Percentiles rank a stretch among this genome's conserved stretches.
Conservation (phyloP, 2,113 vertebrate genomes). For the Nothocercus julius region DNA sequence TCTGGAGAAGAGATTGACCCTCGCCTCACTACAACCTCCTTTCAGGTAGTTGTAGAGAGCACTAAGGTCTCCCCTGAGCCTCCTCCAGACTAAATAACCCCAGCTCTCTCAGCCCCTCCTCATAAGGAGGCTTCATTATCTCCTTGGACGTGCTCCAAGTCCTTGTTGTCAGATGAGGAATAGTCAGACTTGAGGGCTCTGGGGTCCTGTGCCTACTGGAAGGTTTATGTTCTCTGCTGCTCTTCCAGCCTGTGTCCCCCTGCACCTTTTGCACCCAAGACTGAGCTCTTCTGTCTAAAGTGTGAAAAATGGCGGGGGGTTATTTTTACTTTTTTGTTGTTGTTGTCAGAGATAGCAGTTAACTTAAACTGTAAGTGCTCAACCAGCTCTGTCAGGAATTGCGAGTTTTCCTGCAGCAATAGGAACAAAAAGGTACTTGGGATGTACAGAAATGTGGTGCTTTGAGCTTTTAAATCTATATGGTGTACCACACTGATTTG, state of each 20-base stretch:
- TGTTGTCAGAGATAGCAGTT: not conserved
- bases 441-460: not conserved
- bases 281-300: fast-evolving
- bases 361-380: not conserved
- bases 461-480: fast-evolving
- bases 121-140: too few relatives aligned
- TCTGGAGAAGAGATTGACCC: too few relatives aligned
- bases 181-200: fast-evolving
- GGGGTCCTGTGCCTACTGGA: not conserved
- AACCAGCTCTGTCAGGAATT: too few relatives aligned
- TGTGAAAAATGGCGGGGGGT: too few relatives aligned
- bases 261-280: fast-evolving
- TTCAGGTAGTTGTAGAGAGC: too few relatives aligned
- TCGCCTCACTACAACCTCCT: too few relatives aligned
- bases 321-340: not conserved
- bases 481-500: fast-evolving
- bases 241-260: not conserved
- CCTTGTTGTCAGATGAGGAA: too few relatives aligned
- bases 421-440: not conserved
- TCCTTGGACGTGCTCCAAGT: too few relatives aligned
- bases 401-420: not conserved
- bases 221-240: not conserved
- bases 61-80: too few relatives aligned
- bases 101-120: too few relatives aligned
- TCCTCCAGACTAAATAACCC: too few relatives aligned